Conservation (phyloP, 2,888 invertebrate species). For the Drosophila anomalipes region DNA sequence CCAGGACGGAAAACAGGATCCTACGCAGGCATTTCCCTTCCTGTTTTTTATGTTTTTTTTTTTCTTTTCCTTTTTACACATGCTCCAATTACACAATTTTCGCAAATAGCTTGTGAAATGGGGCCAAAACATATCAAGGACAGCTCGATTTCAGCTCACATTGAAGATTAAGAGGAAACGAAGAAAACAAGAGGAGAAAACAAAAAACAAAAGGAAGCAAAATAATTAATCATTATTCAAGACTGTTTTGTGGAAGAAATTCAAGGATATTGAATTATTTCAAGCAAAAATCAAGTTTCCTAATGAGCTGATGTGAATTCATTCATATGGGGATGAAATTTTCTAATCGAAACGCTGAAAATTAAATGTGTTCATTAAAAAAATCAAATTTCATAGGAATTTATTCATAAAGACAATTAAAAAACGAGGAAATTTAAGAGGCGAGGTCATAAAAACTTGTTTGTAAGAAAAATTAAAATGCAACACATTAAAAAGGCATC, state of each 20-base stretch:
- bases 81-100: slow-evolving; percentile 58
- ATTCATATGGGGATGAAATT: background rate
- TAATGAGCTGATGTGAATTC: background rate
- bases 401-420: background rate
- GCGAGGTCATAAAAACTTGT: background rate
- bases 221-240: slow-evolving; percentile 3
- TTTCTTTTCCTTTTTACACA: slow-evolving; percentile 23
- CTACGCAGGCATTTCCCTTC: slow-evolving; percentile 1
- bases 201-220: background rate
- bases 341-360: background rate
- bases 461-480: no score
- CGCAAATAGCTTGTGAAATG: slow-evolving; percentile 13
- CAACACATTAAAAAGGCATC: background rate
- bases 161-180: slow-evolving; percentile 10
- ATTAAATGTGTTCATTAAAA: background rate
- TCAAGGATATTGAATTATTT: background rate
- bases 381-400: background rate
- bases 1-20: slow-evolving; percentile 33
- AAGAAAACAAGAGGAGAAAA: background rate
- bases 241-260: background rate
- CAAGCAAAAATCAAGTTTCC: background rate
- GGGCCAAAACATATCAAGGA: slow-evolving; percentile 33
- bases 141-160: slow-evolving; percentile 8
- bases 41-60: slow-evolving; percentile 12
- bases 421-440: background rate